Evolutionary conservation across 1,140 invertebrate species (phyloP).

Genomic region (Cydia strobilella): DNA sequence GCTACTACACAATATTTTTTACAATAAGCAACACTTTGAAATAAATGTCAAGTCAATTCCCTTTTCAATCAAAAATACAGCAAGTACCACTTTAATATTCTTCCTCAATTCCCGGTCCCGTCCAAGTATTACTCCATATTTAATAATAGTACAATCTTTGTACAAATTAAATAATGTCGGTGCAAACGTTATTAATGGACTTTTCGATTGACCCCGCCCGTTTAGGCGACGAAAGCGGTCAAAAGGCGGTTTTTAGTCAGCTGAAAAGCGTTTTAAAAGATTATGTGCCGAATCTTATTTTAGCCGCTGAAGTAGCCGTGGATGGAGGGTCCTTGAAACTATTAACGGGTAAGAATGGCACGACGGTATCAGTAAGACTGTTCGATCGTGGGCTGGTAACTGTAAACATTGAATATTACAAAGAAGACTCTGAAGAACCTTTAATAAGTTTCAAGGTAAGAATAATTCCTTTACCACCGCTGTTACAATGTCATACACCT

Average conservation of each 20-base stretch:
- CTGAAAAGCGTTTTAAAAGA: constrained; percentile 85
- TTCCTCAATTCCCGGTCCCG: constrained; percentile 49
- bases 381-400: constrained; percentile 88
- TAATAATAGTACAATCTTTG: constrained; percentile 29
- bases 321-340: constrained; percentile 85
- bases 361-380: constrained; percentile 85
- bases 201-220: constrained; percentile 87
- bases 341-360: constrained; percentile 84
- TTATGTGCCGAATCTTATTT: constrained; percentile 85
- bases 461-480: constrained; percentile 35
- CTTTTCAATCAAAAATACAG: constrained; percentile 19
- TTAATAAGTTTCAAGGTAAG: constrained; percentile 88
- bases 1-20: background rate
- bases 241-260: constrained; percentile 83
- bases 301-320: constrained; percentile 81
- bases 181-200: constrained; percentile 90
- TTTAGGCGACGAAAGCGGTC: constrained; percentile 83
- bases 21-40: constrained; percentile 4
- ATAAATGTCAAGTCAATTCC: constrained; percentile 20
- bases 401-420: constrained; percentile 90
- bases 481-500: background rate
- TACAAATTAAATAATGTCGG: constrained; percentile 83
- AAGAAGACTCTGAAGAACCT: constrained; percentile 85
- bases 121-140: constrained; percentile 44
- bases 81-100: constrained; percentile 10